These are phyloP conservation scores for Pocillopora meandrina DNA, from an alignment of 92 coral and sea anemone species.

Conservation along the genomic window DNA sequence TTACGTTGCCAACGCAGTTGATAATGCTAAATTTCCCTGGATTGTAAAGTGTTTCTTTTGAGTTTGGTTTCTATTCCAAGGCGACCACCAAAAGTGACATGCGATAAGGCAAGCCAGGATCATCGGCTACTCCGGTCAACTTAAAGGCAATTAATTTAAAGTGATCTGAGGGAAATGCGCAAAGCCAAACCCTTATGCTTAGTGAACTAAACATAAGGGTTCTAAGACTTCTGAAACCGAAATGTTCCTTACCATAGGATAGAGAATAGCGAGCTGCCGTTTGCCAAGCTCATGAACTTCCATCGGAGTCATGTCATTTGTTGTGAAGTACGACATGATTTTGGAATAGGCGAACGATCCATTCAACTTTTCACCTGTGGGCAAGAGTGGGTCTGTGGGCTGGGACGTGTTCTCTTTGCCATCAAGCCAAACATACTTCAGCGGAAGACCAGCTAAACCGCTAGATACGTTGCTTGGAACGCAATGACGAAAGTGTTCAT, in stretches of 20 bases:
- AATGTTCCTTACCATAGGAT: conserved; percentile 56
- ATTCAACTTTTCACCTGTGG: conserved; percentile 54
- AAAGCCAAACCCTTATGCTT: no score
- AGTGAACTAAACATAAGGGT: no score
- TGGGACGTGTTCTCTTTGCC: conserved; percentile 50
- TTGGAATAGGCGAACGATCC: conserved; percentile 52
- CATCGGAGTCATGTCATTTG: conserved; percentile 64
- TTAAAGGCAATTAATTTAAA: no score
- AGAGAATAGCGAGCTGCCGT: conserved; percentile 41
- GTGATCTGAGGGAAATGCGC: no score
- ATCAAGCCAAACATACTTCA: conserved; percentile 69
- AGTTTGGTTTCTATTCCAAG: no score
- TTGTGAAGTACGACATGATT: conserved; percentile 71
- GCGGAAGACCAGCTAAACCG: conserved; percentile 70
- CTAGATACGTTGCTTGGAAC: conserved; percentile 80
- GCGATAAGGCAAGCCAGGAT: no score
- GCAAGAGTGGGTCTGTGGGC: conserved; percentile 64
- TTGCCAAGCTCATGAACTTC: conserved; percentile 60
- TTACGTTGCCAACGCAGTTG: no score
- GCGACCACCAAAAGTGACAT: no score
- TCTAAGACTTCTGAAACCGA: neutral
- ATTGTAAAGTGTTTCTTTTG: no score
- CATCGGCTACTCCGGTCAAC: no score
- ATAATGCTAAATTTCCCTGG: no score
- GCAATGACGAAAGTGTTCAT: conserved; percentile 70